Conservation (phyloP, 2,797 vertebrate species). For the Meriones psammophilus region DNA sequence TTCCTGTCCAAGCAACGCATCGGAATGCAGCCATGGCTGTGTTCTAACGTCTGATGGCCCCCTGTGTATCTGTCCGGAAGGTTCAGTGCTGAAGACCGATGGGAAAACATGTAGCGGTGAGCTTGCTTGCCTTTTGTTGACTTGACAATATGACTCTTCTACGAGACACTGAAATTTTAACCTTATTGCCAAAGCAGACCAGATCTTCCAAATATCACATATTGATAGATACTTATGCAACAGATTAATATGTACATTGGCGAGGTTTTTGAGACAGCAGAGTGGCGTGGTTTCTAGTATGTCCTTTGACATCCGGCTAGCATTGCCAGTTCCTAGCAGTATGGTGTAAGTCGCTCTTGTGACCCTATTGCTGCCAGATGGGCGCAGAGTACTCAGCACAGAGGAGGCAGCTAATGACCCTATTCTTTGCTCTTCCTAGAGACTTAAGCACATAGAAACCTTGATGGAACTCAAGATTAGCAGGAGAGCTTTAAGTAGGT, state of each 20-base stretch:
- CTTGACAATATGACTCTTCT: constrained; percentile 35
- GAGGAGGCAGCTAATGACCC: background rate
- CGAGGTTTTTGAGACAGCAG: background rate
- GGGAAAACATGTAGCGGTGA: constrained; percentile 94
- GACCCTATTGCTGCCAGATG: background rate
- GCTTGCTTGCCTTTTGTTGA: constrained; percentile 51
- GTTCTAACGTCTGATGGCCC: constrained; percentile 90
- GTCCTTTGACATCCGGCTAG: background rate
- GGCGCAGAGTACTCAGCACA: background rate
- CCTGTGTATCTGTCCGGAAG: constrained; percentile 94
- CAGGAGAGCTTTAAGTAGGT: background rate
- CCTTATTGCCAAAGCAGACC: constrained; percentile 36
- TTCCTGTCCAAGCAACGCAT: constrained; percentile 89
- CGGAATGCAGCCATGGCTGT: constrained; percentile 92
- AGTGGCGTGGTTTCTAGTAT: background rate
- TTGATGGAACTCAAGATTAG: background rate
- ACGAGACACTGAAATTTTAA: background rate
- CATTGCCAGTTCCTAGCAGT: background rate
- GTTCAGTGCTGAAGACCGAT: constrained; percentile 91
- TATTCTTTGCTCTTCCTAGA: constrained; percentile 18
- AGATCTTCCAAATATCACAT: background rate
- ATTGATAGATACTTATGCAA: constrained; percentile 1
- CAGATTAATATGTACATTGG: background rate
- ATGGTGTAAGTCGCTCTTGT: background rate
- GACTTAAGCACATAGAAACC: background rate